Percentiles rank a stretch among this genome's conserved stretches.
These are phyloP conservation scores for Drosophila mercatorum DNA, from an alignment of 2,888 invertebrate species.

Conservation along the genomic window DNA sequence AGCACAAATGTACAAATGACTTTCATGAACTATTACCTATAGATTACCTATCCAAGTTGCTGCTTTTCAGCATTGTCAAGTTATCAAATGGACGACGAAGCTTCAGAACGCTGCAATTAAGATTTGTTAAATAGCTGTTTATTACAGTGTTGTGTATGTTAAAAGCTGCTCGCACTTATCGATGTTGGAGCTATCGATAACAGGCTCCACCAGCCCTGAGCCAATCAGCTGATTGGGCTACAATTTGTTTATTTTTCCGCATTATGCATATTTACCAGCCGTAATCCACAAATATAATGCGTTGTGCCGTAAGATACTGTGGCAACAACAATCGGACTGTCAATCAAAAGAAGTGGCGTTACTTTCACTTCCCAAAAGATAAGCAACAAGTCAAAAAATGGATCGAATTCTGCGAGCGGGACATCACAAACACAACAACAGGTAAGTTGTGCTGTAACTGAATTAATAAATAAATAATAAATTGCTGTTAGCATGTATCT, in stretches of 20 bases:
- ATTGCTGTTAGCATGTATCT: conserved; percentile 50
- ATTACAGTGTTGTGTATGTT: conserved; percentile 21
- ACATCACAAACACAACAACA: conserved; percentile 42
- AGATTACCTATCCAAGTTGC: conserved; percentile 74
- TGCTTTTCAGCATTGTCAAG: conserved; percentile 73
- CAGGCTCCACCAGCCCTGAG: conserved; percentile 9
- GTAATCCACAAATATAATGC: conserved; percentile 41
- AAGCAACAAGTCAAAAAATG: conserved; percentile 44
- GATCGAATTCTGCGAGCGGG: conserved; percentile 57
- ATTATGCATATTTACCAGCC: not conserved
- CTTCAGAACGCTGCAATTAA: not conserved
- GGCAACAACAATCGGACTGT: conserved; percentile 57
- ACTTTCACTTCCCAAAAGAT: conserved; percentile 61
- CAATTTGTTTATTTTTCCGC: conserved; percentile 25
- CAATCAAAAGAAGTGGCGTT: conserved; percentile 50
- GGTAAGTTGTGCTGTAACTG: conserved; percentile 26
- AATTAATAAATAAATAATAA: not conserved
- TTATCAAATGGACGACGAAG: conserved; percentile 14
- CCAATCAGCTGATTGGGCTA: conserved; percentile 34
- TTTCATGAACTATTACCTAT: not conserved
- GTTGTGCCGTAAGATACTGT: conserved; percentile 59
- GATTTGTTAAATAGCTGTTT: conserved; percentile 26
- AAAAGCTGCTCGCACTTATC: conserved; percentile 3
- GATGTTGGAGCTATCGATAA: conserved; percentile 29
- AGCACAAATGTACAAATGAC: not conserved